Evolutionary conservation across 2,888 invertebrate genomes (phyloP), one percentile per base, ranked within the genome.

Genomic region (Odontocerum albicorne): DNA sequence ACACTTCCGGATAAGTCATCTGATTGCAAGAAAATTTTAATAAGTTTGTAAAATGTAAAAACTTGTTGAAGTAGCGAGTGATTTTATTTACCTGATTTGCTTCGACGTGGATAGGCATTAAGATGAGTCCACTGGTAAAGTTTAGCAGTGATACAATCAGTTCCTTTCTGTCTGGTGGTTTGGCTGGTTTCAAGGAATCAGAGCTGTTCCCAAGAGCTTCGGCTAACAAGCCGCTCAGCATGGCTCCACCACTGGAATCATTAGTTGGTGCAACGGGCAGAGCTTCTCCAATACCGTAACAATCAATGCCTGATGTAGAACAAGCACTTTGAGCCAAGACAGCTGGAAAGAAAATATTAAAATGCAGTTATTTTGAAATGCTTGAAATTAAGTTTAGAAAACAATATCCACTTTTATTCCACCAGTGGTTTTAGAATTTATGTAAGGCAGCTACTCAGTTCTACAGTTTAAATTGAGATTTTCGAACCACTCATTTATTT

Each of bases 181-280:
- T 66, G 71, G 67, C 68, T 67, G 85, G 79, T 71, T 81, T 82
- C 66, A 83, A 82, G 64, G 81, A 80, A 47, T 74, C 72, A 10
- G 80, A 72, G 64, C 84, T 84, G 0, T 82, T 80, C 0, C 87
- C 83, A 43, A 88, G 72, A 6, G 87, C 84, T 55, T 83, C 88
- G 2, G 89, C 88, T 72, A 91, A 88, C 62, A 90, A 74, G 54
- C 90, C 90, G 64, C 88, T 88, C 61, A 88, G 85, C 49, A 83
- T 81, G 20, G 79, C 72, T 51, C 79, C 75, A 55, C 77, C 73
- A 63, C 74, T 65, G 63, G 67, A 64, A 68, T 71, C 66, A 63
- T 70, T 64, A 64, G 70, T 68, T 6, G 70, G 68, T 57, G 38
- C 65, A 2, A 45, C 43, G 61, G 69, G 75, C 53, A 72, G 70